Evolutionary conservation across 1,140 invertebrate species (phyloP).

Genomic region (Bombus vancouverensis): DNA sequence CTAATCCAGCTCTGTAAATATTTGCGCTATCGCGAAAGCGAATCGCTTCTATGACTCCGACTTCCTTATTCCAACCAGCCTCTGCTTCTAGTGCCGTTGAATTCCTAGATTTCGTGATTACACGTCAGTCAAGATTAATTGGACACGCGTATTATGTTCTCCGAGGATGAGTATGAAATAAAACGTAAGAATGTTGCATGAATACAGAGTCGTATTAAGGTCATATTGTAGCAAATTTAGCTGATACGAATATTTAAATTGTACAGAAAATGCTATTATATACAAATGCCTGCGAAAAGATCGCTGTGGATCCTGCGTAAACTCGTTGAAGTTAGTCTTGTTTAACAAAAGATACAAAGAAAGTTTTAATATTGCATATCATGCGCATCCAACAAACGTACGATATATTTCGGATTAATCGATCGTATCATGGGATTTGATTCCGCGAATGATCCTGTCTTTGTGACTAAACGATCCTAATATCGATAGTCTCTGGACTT

Average conservation of each 20-base stretch:
- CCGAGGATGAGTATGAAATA: not conserved
- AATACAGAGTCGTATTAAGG: not conserved
- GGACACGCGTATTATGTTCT: not conserved
- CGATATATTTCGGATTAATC: not conserved
- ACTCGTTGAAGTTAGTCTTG: too few species aligned
- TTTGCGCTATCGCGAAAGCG: conserved; percentile 20
- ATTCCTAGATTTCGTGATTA: conserved; percentile 25
- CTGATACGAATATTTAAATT: too few species aligned
- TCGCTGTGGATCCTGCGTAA: accelerated
- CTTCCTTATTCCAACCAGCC: conserved; percentile 17
- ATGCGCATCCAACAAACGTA: too few species aligned
- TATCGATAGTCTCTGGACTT: not conserved
- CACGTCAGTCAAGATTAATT: conserved; percentile 30
- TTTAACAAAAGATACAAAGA: too few species aligned
- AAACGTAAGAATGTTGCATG: not conserved
- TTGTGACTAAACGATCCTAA: not conserved
- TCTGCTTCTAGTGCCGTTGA: not conserved
- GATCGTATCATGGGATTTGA: not conserved
- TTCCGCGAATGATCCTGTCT: not conserved
- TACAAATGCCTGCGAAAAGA: too few species aligned
- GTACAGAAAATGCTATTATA: too few species aligned
- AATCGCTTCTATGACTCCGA: not conserved
- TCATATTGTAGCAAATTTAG: not conserved
- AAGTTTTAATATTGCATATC: too few species aligned
- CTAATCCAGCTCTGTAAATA: conserved; percentile 37